Percentiles rank a stretch among this genome's conserved stretches.
Evolutionary conservation across 1,140 invertebrate genomes (phyloP).

Genomic region (Drosophila tristis): DNA sequence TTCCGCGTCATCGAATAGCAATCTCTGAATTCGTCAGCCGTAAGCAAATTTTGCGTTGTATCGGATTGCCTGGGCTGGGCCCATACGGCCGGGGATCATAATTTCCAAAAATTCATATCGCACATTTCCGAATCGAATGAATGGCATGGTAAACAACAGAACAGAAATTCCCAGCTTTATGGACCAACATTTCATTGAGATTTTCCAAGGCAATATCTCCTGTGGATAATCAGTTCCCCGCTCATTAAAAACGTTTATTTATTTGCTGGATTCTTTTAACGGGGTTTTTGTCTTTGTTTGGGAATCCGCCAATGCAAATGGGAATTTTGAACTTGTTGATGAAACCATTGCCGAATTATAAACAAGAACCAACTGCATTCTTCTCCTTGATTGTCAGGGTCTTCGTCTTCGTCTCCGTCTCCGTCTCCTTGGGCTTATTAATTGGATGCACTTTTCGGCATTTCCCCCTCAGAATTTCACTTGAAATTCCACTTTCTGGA

Average conservation of each 20-base stretch:
- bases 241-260: conserved; percentile 48
- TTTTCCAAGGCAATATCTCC: conserved; percentile 16
- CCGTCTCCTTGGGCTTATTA: conserved; percentile 18
- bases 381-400: conserved; percentile 23
- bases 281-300: conserved; percentile 26
- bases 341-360: conserved; percentile 30
- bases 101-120: conserved; percentile 46
- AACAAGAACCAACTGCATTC: conserved; percentile 10
- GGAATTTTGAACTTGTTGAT: conserved; percentile 38
- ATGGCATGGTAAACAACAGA: conserved; percentile 22
- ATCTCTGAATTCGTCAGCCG: neutral
- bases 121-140: conserved; percentile 33
- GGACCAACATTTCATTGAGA: conserved; percentile 2
- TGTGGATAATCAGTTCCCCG: conserved; percentile 28
- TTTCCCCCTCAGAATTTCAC: conserved; percentile 22
- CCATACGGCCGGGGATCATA: conserved; percentile 1
- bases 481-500: neutral
- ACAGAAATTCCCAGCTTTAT: conserved; percentile 2
- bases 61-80: conserved; percentile 17
- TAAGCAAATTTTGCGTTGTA: neutral
- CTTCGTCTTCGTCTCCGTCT: neutral
- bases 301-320: conserved; percentile 19
- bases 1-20: neutral
- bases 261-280: conserved; percentile 29
- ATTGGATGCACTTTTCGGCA: conserved; percentile 22